Conservation (phyloP, 2,888 invertebrate species). For the Tenthredo amoena region DNA sequence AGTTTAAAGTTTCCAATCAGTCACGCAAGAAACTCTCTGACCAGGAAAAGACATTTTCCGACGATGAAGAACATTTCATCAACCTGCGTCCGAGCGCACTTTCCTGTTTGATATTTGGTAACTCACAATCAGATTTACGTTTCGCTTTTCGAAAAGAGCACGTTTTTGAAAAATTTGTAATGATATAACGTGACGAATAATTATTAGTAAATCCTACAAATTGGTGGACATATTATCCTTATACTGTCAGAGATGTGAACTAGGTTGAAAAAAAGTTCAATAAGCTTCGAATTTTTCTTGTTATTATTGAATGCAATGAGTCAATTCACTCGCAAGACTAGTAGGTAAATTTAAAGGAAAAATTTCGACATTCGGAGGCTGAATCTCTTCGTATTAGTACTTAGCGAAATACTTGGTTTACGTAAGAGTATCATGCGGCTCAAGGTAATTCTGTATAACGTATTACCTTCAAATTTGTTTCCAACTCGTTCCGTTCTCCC, state of each 20-base stretch:
- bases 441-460: slow-evolving; percentile 23
- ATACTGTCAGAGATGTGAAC: neutral
- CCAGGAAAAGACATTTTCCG: neutral
- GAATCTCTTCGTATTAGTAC: neutral
- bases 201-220: neutral
- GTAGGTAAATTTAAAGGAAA: neutral
- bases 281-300: neutral
- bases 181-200: neutral
- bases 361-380: neutral
- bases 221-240: neutral
- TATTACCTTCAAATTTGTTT: slow-evolving; percentile 20
- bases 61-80: neutral
- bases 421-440: neutral
- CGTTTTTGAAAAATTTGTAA: neutral
- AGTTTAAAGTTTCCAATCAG: neutral
- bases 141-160: neutral
- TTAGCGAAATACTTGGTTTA: slow-evolving; percentile 5
- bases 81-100: neutral
- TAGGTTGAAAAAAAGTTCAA: neutral
- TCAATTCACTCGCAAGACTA: neutral
- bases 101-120: neutral
- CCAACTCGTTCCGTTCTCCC: neutral
- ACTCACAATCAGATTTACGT: neutral
- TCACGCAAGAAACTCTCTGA: neutral
- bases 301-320: neutral